phyloP scores from a whole-genome alignment of 2,113 vertebrate genomes.

The Paracanthobrama guichenoti region DNA sequence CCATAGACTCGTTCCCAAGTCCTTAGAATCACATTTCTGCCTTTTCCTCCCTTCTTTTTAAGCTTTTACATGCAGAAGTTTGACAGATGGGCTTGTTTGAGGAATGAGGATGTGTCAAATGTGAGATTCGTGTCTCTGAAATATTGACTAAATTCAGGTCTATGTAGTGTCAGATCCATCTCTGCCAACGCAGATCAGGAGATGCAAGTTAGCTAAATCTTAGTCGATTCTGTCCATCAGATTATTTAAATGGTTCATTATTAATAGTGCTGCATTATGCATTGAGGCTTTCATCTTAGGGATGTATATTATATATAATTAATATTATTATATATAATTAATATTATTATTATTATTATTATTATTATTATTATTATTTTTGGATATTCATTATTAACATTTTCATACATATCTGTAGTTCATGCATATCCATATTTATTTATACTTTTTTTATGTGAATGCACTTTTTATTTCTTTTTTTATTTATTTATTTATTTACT shows the following conservation, averaged over 20 bases:
- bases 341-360: too few species aligned
- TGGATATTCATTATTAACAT: too few species aligned
- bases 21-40: slow-evolving; percentile 39
- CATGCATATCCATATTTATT: too few species aligned
- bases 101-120: slow-evolving; percentile 41
- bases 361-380: too few species aligned
- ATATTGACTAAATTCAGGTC: slow-evolving; percentile 53
- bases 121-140: slow-evolving; percentile 46
- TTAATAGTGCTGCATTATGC: not conserved
- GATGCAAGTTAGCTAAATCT: slow-evolving; percentile 17
- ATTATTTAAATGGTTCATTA: not conserved
- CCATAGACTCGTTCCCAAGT: slow-evolving; percentile 35
- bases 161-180: slow-evolving; percentile 48
- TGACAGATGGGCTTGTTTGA: slow-evolving; percentile 52
- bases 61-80: slow-evolving; percentile 35
- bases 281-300: not conserved
- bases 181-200: slow-evolving; percentile 12
- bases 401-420: too few species aligned
- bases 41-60: not conserved
- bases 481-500: too few species aligned
- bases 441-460: too few species aligned
- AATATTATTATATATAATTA: too few species aligned
- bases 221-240: slow-evolving; percentile 17
- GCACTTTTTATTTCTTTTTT: too few species aligned
- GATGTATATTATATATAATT: not conserved